Conservation (phyloP, 2,797 vertebrate genomes). For the Clarias laeviceps region DNA sequence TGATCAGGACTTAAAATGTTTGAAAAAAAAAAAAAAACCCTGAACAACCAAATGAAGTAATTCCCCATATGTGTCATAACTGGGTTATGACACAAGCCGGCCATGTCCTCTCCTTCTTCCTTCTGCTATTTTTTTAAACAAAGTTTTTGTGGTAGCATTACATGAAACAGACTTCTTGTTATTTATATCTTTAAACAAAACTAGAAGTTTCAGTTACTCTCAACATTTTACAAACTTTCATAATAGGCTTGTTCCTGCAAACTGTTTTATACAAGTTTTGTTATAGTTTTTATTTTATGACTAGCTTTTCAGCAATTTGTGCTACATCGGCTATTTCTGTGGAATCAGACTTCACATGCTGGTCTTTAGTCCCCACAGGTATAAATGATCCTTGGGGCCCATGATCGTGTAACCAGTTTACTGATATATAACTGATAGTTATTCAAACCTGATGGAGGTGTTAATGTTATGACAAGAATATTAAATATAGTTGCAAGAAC, state of each 20-base stretch:
- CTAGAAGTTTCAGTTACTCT: not conserved
- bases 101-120: not conserved
- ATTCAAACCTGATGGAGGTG: too few species aligned
- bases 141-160: not conserved
- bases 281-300: not conserved
- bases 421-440: too few species aligned
- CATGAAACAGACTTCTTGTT: not conserved
- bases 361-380: too few species aligned
- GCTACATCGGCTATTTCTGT: too few species aligned
- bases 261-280: not conserved
- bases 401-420: too few species aligned
- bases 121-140: not conserved
- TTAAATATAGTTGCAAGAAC: too few species aligned
- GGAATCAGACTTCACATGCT: too few species aligned
- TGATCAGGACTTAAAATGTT: conserved; percentile 1
- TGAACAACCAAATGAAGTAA: not conserved
- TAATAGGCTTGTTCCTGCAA: not conserved
- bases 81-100: not conserved
- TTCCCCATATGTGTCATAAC: not conserved
- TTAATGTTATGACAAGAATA: too few species aligned
- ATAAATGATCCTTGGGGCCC: too few species aligned
- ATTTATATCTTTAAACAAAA: not conserved
- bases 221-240: not conserved
- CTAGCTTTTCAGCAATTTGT: not conserved
- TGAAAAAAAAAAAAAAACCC: not conserved